Percentiles rank a stretch among this genome's conserved stretches.
phyloP scores from a whole-genome alignment of 2,888 invertebrate species.

The Heteromurus nitidus region DNA sequence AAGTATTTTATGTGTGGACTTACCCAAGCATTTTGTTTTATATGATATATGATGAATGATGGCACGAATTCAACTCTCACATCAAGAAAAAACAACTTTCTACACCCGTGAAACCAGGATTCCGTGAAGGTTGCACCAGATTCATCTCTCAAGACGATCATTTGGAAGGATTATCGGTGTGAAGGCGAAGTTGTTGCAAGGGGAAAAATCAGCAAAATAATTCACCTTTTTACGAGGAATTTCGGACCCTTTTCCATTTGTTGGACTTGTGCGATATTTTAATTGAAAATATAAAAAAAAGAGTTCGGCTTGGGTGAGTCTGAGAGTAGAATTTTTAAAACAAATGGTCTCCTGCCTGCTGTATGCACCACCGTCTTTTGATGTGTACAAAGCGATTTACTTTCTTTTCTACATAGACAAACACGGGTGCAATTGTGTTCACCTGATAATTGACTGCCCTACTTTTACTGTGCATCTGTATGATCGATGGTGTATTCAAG shows the following conservation, averaged over 20 bases:
- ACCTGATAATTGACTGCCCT: slow-evolving; percentile 36
- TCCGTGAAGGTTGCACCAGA: slow-evolving; percentile 56
- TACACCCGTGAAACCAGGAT: slow-evolving; percentile 52
- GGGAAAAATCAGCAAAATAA: background rate
- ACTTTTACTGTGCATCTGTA: slow-evolving; percentile 13
- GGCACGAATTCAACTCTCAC: slow-evolving; percentile 36
- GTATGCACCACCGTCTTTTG: too few relatives aligned
- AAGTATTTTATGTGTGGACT: background rate
- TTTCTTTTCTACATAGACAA: slow-evolving; percentile 21
- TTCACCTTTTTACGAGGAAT: slow-evolving; percentile 28
- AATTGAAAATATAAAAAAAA: slow-evolving; percentile 21
- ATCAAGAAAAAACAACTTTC: slow-evolving; percentile 37
- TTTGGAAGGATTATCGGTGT: background rate
- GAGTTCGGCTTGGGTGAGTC: slow-evolving; percentile 33
- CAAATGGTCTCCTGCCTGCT: slow-evolving; percentile 9
- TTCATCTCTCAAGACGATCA: background rate
- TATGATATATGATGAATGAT: slow-evolving; percentile 33
- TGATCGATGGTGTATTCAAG: background rate
- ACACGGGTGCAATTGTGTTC: slow-evolving; percentile 6
- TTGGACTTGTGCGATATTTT: slow-evolving; percentile 23
- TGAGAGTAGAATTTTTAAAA: slow-evolving; percentile 44
- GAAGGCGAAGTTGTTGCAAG: background rate
- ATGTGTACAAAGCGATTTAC: slow-evolving; percentile 1
- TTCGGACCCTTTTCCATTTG: slow-evolving; percentile 40
- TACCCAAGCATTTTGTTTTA: slow-evolving; percentile 14